Evolutionary conservation across 2,797 vertebrate species (phyloP).

Genomic region (Fundulus diaphanus): DNA sequence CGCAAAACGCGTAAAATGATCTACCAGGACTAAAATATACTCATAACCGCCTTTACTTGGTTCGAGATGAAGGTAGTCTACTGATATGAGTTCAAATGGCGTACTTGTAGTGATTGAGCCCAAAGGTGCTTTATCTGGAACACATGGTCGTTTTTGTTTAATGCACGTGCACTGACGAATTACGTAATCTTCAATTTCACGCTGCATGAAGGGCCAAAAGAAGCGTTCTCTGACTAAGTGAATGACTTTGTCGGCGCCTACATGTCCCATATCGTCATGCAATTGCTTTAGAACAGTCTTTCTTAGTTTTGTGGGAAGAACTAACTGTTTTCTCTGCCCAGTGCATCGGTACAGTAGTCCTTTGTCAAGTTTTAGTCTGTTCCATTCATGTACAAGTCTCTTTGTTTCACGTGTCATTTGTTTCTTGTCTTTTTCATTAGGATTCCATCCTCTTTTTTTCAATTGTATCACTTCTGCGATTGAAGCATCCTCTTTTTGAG

Average conservation of each 20-base stretch:
- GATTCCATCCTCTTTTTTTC: neutral
- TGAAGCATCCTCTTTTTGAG: conserved; percentile 1
- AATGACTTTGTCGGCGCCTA: conserved; percentile 10
- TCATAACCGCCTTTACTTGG: too few species aligned
- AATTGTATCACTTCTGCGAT: conserved; percentile 21
- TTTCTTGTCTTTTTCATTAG: conserved; percentile 9
- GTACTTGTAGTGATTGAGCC: neutral
- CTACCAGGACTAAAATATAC: too few species aligned
- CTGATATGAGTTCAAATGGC: neutral
- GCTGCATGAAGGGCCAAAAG: conserved; percentile 27
- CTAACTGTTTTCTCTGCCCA: neutral
- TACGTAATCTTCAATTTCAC: neutral
- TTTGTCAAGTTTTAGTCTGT: neutral
- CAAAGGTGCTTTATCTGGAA: neutral
- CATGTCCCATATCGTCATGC: conserved; percentile 20
- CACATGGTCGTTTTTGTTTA: neutral
- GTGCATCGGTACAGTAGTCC: neutral
- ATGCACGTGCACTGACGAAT: neutral
- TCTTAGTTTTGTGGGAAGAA: too few species aligned
- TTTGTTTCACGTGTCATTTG: neutral
- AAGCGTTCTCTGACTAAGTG: conserved; percentile 2
- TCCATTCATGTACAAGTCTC: neutral
- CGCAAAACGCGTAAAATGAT: too few species aligned
- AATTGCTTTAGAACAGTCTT: too few species aligned
- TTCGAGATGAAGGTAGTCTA: too few species aligned